These are phyloP conservation scores for Mechanitis messenoides DNA, from an alignment of 2,888 invertebrate genomes.

Conservation along the genomic window DNA sequence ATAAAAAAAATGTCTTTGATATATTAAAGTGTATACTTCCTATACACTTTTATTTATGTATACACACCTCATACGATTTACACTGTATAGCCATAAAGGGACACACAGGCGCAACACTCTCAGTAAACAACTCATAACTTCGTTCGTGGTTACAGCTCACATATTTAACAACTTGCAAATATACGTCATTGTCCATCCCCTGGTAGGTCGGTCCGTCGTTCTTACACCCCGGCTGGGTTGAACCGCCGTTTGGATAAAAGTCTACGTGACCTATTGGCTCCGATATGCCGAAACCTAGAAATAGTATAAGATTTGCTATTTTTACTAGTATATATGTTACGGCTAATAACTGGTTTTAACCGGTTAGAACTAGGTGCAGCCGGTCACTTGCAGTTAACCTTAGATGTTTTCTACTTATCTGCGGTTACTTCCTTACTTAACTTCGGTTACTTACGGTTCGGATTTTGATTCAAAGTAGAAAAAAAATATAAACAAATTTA, in stretches of 20 bases:
- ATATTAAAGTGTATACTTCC: no score
- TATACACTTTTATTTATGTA: background rate
- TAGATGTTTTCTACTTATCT: no score
- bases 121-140: slow-evolving; percentile 88
- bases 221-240: slow-evolving; percentile 77
- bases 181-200: slow-evolving; percentile 44
- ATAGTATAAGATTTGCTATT: background rate
- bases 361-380: no score
- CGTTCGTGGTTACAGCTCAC: slow-evolving; percentile 93
- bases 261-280: slow-evolving; percentile 92
- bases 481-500: no score
- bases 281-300: slow-evolving; percentile 83
- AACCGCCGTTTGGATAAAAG: slow-evolving; percentile 94
- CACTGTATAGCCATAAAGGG: slow-evolving; percentile 88
- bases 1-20: no score
- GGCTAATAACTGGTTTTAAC: no score
- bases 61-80: slow-evolving; percentile 81
- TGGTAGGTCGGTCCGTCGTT: slow-evolving; percentile 37
- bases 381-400: no score
- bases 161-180: slow-evolving; percentile 76
- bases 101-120: slow-evolving; percentile 87
- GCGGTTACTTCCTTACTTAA: no score
- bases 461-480: no score
- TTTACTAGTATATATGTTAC: background rate
- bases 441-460: no score